These are phyloP conservation scores for Mormyrus iriodes DNA, from an alignment of 2,113 vertebrate species.

Conservation along the genomic window DNA sequence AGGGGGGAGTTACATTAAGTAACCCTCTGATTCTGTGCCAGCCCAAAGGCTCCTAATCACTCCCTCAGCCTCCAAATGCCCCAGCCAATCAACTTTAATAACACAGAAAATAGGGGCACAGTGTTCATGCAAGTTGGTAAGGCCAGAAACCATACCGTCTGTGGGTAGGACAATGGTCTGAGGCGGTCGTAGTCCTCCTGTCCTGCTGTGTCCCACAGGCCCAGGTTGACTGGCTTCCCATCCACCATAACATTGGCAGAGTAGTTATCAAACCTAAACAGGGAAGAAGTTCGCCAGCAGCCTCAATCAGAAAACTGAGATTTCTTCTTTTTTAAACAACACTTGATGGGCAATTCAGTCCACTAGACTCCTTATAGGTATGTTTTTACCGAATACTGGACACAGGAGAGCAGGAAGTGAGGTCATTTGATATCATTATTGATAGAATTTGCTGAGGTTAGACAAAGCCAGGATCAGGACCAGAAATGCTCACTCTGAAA, in stretches of 20 bases:
- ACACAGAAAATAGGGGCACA: not conserved
- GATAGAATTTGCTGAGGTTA: not conserved
- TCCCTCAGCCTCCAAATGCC: not conserved
- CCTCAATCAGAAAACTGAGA: not conserved
- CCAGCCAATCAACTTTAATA: not conserved
- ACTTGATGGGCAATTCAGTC: not conserved
- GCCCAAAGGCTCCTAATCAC: not conserved
- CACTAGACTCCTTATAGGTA: not conserved
- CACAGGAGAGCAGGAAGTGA: not conserved
- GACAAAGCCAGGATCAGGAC: not conserved
- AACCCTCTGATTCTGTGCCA: not conserved
- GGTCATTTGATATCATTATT: not conserved
- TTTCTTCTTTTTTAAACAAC: not conserved
- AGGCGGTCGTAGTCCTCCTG: slow-evolving; percentile 69
- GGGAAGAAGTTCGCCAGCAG: not conserved
- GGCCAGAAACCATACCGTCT: slow-evolving; percentile 54
- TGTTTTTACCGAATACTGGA: not conserved
- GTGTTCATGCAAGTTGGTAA: not conserved
- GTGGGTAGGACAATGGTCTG: slow-evolving; percentile 67
- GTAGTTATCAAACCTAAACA: slow-evolving; percentile 67
- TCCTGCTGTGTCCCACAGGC: slow-evolving; percentile 67
- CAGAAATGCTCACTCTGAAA: not conserved
- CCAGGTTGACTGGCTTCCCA: slow-evolving; percentile 70
- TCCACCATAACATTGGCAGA: slow-evolving; percentile 71
- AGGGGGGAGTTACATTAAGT: not conserved